These are phyloP conservation scores for Lytechinus pictus DNA, from an alignment of 35 echinoderm and acorn worm species.

Conservation along the genomic window DNA sequence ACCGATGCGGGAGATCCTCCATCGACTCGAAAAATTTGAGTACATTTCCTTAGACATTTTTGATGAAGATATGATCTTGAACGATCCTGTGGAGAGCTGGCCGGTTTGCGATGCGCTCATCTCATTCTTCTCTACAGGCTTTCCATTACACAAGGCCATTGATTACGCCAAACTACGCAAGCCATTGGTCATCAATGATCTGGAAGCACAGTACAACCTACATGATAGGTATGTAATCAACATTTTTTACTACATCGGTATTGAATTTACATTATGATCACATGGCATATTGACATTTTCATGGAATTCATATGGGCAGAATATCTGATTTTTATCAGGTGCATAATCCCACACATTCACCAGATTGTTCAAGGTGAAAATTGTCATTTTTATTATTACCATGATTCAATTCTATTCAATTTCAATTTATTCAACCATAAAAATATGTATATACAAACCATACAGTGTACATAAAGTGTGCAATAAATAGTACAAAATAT, in stretches of 20 bases:
- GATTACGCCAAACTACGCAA: conserved; percentile 88
- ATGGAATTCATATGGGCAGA: background rate
- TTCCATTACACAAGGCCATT: conserved; percentile 94
- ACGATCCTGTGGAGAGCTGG: conserved; percentile 96
- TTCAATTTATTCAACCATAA: too few species aligned
- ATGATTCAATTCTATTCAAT: too few species aligned
- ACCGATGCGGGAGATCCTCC: conserved; percentile 96
- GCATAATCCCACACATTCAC: too few species aligned
- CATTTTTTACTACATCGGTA: background rate
- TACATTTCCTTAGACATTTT: conserved; percentile 77
- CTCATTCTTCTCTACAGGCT: conserved; percentile 95
- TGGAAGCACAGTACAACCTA: conserved; percentile 81
- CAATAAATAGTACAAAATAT: too few species aligned
- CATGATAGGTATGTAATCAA: conserved; percentile 87
- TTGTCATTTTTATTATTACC: too few species aligned
- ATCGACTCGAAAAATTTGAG: conserved; percentile 86
- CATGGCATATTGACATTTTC: background rate
- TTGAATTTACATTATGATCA: background rate
- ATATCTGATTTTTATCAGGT: too few species aligned
- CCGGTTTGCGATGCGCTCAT: conserved; percentile 87
- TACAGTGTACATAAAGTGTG: too few species aligned
- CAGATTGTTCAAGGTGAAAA: too few species aligned
- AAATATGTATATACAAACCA: too few species aligned
- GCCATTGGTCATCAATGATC: conserved; percentile 92
- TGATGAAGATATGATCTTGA: conserved; percentile 87